Evolutionary conservation across 1,140 invertebrate species (phyloP).

Genomic region (Campoletis sonorensis): DNA sequence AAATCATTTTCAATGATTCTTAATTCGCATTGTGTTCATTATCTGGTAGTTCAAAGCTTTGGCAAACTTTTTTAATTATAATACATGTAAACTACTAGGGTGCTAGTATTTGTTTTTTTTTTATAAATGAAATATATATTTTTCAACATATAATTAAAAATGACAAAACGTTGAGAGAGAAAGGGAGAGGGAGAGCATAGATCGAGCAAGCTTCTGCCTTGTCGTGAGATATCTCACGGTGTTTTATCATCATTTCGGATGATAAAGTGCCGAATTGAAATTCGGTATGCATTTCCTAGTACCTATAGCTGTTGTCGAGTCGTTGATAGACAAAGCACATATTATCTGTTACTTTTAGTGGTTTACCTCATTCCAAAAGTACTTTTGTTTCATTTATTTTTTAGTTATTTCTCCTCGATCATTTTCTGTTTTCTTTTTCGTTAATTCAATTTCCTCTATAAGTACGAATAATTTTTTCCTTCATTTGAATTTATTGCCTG

Average conservation of each 20-base stretch:
- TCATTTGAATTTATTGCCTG: slow-evolving; percentile 64
- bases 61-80: slow-evolving; percentile 25
- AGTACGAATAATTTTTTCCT: slow-evolving; percentile 55
- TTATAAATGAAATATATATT: neutral
- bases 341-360: slow-evolving; percentile 62
- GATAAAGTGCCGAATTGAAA: slow-evolving; percentile 63
- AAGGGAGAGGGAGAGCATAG: slow-evolving; percentile 14
- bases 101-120: slow-evolving; percentile 11
- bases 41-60: slow-evolving; percentile 48
- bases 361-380: slow-evolving; percentile 56
- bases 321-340: slow-evolving; percentile 76
- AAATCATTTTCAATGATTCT: slow-evolving; percentile 34
- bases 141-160: slow-evolving; percentile 22
- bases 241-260: slow-evolving; percentile 61
- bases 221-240: slow-evolving; percentile 55
- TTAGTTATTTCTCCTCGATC: slow-evolving; percentile 47
- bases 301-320: slow-evolving; percentile 74
- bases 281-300: slow-evolving; percentile 72
- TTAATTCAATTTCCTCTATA: slow-evolving; percentile 38
- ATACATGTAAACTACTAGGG: slow-evolving; percentile 16
- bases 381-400: slow-evolving; percentile 51
- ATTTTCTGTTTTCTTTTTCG: no score
- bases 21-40: slow-evolving; percentile 20
- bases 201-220: slow-evolving; percentile 63
- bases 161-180: slow-evolving; percentile 35